These are phyloP conservation scores for Diadophis punctatus DNA, from an alignment of 2,113 vertebrate genomes.

Conservation along the genomic window DNA sequence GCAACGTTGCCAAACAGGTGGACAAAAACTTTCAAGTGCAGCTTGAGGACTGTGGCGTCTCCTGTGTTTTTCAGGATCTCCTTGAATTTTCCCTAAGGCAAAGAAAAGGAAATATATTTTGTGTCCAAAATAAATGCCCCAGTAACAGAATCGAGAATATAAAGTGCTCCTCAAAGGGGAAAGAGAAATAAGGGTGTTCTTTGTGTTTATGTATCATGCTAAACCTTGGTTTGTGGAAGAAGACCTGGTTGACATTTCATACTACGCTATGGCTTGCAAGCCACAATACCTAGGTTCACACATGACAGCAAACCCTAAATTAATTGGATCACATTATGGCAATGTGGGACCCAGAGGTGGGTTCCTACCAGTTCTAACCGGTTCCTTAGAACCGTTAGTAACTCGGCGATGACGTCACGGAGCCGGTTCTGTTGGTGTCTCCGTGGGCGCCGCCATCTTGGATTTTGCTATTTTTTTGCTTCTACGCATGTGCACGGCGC, in stretches of 20 bases:
- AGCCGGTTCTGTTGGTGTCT: too few relatives aligned
- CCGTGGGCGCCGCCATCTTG: too few relatives aligned
- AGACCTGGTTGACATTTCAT: not conserved
- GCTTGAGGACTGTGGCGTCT: constrained; percentile 67
- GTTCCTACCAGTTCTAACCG: too few relatives aligned
- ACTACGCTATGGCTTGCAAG: not conserved
- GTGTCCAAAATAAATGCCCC: not conserved
- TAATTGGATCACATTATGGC: not conserved
- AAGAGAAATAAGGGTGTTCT: not conserved
- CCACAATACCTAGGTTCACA: not conserved
- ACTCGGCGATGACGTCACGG: too few relatives aligned
- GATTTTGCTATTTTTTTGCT: too few relatives aligned
- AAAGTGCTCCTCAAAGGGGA: not conserved
- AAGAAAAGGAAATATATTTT: not conserved
- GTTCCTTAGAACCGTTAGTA: too few relatives aligned
- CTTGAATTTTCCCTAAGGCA: constrained; percentile 69
- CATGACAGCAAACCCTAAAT: not conserved
- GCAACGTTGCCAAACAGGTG: constrained; percentile 35
- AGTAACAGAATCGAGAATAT: not conserved
- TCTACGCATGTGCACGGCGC: too few relatives aligned
- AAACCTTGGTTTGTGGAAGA: not conserved
- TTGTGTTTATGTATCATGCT: not conserved
- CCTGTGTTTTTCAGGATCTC: constrained; percentile 59
- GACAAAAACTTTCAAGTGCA: constrained; percentile 75
- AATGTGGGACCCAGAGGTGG: not conserved